Percentiles rank a stretch among this genome's conserved stretches.
phyloP scores from a whole-genome alignment of 92 coral and sea anemone genomes.

The Umimayanthus kanabou region DNA sequence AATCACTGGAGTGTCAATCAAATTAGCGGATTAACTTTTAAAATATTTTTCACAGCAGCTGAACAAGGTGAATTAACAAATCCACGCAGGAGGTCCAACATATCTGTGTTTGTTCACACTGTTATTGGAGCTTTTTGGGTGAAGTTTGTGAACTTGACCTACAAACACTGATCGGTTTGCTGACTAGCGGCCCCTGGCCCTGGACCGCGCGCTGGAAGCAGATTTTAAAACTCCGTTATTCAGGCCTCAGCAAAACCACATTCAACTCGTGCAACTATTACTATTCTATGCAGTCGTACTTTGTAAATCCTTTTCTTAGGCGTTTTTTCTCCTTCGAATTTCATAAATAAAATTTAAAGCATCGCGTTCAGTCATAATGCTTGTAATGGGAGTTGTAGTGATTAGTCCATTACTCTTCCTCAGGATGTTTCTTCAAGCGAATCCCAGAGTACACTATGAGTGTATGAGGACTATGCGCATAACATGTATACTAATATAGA shows the following conservation, averaged over 20 bases:
- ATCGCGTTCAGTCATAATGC: too few species aligned
- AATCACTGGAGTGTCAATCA: neutral
- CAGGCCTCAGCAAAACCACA: neutral
- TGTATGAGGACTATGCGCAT: too few species aligned
- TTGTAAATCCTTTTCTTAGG: too few species aligned
- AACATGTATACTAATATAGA: too few species aligned
- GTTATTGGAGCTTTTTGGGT: constrained; percentile 4
- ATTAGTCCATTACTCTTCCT: too few species aligned
- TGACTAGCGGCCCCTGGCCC: neutral
- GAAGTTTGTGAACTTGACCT: constrained; percentile 24
- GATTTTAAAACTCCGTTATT: neutral
- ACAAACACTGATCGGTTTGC: neutral
- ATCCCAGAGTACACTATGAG: too few species aligned
- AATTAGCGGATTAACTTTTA: constrained; percentile 9
- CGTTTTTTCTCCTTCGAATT: too few species aligned
- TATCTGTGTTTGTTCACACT: constrained; percentile 14
- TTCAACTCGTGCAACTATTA: neutral
- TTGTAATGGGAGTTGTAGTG: too few species aligned
- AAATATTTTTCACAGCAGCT: neutral
- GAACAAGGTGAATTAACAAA: neutral
- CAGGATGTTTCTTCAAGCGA: too few species aligned
- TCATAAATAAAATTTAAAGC: too few species aligned
- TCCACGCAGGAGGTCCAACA: constrained; percentile 31
- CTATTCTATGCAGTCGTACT: neutral
- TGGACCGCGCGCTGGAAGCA: neutral